Evolutionary conservation across 2,888 invertebrate genomes (phyloP).

Genomic region (Stictocephala bisonia): DNA sequence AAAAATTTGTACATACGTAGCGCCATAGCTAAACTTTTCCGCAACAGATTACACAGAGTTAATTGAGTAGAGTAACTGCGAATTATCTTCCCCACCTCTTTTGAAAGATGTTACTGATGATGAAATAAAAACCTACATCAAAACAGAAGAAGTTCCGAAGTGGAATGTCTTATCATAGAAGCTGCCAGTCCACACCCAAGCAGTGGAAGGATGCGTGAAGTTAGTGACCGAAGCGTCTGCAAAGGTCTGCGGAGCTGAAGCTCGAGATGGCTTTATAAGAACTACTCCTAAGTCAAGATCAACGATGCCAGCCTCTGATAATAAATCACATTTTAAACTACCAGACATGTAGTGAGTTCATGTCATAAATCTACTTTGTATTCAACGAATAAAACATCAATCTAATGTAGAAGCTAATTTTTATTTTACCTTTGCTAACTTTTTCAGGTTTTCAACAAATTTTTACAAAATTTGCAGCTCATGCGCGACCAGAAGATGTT

Average conservation of each 20-base stretch:
- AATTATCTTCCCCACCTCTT: conserved; percentile 22
- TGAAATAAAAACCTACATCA: conserved; percentile 24
- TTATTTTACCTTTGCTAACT: conserved; percentile 16
- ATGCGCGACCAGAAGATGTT: too few relatives aligned
- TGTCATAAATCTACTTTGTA: neutral
- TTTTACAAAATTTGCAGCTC: too few relatives aligned
- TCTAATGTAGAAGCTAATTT: neutral
- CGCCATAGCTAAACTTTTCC: conserved; percentile 26
- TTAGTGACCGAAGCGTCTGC: conserved; percentile 58
- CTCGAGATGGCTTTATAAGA: conserved; percentile 23
- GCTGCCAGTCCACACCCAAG: conserved; percentile 23
- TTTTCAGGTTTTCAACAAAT: neutral
- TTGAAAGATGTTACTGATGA: conserved; percentile 21
- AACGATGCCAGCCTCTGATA: conserved; percentile 22
- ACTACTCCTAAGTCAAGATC: conserved; percentile 16
- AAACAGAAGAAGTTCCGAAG: conserved; percentile 16
- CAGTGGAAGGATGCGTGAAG: conserved; percentile 60
- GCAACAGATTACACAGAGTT: conserved; percentile 26
- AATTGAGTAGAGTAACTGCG: conserved; percentile 1
- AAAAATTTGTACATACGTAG: conserved; percentile 3
- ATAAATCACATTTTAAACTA: conserved; percentile 16
- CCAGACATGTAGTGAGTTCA: conserved; percentile 1
- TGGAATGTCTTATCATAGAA: conserved; percentile 9
- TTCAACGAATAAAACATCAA: conserved; percentile 3
- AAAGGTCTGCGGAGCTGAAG: conserved; percentile 63